These are phyloP conservation scores for Oryzias melastigma DNA, from an alignment of 2,113 vertebrate genomes.

Conservation along the genomic window DNA sequence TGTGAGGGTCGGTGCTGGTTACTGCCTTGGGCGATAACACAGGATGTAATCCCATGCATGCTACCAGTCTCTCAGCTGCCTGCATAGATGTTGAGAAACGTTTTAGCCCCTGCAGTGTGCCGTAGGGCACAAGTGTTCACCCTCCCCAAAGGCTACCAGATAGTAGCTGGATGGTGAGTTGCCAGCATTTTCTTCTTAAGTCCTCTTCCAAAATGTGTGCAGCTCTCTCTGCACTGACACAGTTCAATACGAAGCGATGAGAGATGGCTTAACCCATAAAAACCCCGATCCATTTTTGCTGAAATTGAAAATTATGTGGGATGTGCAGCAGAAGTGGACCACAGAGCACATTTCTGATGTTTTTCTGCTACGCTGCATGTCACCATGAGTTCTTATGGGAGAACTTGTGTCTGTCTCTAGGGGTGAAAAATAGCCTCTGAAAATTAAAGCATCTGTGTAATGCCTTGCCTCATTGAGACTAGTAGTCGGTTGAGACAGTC, in stretches of 20 bases:
- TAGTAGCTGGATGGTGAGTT: constrained; percentile 41
- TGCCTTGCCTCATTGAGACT: constrained; percentile 57
- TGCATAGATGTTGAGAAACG: constrained; percentile 72
- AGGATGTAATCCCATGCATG: constrained; percentile 74
- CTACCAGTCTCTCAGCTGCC: constrained; percentile 72
- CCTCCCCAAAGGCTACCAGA: constrained; percentile 55
- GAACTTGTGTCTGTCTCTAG: constrained; percentile 54
- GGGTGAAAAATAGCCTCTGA: constrained; percentile 50
- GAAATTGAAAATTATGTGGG: too few relatives aligned
- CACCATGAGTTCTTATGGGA: too few relatives aligned
- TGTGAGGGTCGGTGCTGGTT: constrained; percentile 60
- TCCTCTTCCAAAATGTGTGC: constrained; percentile 20
- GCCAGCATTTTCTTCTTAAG: constrained; percentile 30
- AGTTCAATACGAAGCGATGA: constrained; percentile 57
- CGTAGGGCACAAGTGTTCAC: constrained; percentile 70
- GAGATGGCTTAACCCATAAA: constrained; percentile 20
- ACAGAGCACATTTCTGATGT: too few relatives aligned
- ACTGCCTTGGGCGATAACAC: constrained; percentile 71
- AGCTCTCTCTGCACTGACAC: constrained; percentile 30
- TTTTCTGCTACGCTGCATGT: too few relatives aligned
- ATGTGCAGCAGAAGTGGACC: too few relatives aligned
- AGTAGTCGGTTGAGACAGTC: constrained; percentile 45
- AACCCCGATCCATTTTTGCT: too few relatives aligned
- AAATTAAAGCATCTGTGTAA: constrained; percentile 61
- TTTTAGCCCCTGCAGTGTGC: constrained; percentile 80